phyloP scores from a whole-genome alignment of 2,888 invertebrate species.

The Eupithecia centaureata region DNA sequence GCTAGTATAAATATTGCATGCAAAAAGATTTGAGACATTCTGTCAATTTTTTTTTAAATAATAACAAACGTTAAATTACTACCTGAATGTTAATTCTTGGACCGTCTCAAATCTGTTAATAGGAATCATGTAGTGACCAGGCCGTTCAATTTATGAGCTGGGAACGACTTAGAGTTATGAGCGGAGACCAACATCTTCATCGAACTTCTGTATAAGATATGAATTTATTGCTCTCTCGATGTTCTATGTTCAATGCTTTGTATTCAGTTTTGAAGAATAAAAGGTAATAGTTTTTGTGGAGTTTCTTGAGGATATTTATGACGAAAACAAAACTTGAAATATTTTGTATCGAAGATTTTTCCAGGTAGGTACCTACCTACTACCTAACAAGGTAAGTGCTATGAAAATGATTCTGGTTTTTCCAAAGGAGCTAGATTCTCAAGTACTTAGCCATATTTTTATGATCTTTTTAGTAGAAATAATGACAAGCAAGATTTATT shows the following conservation, averaged over 20 bases:
- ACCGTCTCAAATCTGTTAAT: no score
- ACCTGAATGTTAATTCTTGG: no score
- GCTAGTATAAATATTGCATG: no score
- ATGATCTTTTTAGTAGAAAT: neutral
- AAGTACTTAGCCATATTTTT: no score
- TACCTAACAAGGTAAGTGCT: neutral
- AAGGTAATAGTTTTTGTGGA: neutral
- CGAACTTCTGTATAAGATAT: slow-evolving; percentile 43
- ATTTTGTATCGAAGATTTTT: neutral
- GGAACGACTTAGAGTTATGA: slow-evolving; percentile 45
- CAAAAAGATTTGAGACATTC: no score
- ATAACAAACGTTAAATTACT: no score
- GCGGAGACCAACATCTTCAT: slow-evolving; percentile 44
- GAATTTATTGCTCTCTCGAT: slow-evolving; percentile 41
- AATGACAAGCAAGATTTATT: no score
- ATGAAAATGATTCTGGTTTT: neutral
- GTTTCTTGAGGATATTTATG: neutral
- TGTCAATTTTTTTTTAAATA: no score
- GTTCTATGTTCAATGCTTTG: slow-evolving; percentile 17
- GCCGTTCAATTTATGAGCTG: slow-evolving; percentile 1
- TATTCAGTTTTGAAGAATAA: slow-evolving; percentile 16
- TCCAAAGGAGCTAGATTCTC: neutral
- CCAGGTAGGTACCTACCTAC: neutral
- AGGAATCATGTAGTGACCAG: neutral
- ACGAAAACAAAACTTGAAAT: neutral